These are phyloP conservation scores for Chydorus sphaericus DNA, from an alignment of 2,888 invertebrate species.

Conservation along the genomic window DNA sequence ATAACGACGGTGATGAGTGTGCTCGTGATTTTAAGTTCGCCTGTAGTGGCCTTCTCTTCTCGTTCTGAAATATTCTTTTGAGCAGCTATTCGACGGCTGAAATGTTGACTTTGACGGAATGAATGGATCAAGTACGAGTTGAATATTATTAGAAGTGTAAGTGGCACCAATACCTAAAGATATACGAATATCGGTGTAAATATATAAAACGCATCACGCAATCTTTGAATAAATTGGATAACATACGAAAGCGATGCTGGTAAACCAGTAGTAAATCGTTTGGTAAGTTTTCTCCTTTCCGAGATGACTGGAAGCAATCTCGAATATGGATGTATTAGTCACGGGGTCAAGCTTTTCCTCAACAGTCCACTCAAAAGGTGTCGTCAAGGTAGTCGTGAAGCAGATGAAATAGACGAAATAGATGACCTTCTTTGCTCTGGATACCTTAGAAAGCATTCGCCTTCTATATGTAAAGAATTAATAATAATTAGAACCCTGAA, in stretches of 20 bases:
- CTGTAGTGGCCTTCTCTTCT: constrained; percentile 23
- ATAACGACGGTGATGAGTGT: too few species aligned
- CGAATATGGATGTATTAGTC: constrained; percentile 1
- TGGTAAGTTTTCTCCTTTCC: constrained; percentile 38
- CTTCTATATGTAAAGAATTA: too few species aligned
- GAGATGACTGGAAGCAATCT: constrained; percentile 27
- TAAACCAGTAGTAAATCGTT: constrained; percentile 47
- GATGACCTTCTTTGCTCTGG: constrained; percentile 49
- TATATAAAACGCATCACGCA: too few species aligned
- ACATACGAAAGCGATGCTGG: constrained; percentile 40
- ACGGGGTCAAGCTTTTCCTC: constrained; percentile 21
- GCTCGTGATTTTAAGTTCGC: constrained; percentile 56
- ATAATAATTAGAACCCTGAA: too few species aligned
- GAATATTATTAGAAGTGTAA: constrained; percentile 50
- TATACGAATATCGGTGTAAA: too few species aligned
- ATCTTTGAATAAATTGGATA: too few species aligned
- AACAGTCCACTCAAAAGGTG: constrained; percentile 49
- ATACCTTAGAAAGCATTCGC: constrained; percentile 47
- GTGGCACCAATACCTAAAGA: constrained; percentile 52
- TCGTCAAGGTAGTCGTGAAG: constrained; percentile 42
- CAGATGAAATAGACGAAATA: constrained; percentile 41
- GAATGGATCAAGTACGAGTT: constrained; percentile 52
- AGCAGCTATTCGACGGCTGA: constrained; percentile 39
- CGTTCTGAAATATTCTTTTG: constrained; percentile 25
- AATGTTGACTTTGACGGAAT: constrained; percentile 41